Percentiles rank a stretch among this genome's conserved stretches.
phyloP scores from a whole-genome alignment of 2,113 vertebrate species.

The Brienomyrus brachyistius region DNA sequence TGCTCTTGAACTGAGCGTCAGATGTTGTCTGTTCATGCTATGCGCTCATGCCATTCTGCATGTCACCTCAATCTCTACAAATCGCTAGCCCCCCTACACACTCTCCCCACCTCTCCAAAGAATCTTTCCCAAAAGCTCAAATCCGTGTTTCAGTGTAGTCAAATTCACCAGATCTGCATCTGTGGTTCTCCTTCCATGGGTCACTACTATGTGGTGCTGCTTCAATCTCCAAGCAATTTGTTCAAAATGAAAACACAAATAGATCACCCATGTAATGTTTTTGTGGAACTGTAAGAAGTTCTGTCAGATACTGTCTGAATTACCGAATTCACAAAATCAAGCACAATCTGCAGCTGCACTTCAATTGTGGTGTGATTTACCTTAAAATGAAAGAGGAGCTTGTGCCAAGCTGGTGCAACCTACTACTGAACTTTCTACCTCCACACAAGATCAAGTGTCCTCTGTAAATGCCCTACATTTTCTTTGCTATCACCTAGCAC shows the following conservation, averaged over 20 bases:
- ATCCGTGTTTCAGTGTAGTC: background rate
- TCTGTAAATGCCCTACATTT: background rate
- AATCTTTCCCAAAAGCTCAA: background rate
- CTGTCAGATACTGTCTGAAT: background rate
- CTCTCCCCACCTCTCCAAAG: background rate
- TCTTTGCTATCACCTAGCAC: background rate
- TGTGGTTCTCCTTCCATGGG: background rate
- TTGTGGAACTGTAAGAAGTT: background rate
- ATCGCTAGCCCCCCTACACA: background rate
- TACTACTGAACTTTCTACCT: background rate
- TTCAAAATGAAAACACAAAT: background rate
- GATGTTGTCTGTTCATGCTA: background rate
- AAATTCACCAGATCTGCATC: background rate
- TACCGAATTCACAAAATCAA: background rate
- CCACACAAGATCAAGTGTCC: background rate
- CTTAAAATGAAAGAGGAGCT: background rate
- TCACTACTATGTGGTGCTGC: background rate
- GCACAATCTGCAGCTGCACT: background rate
- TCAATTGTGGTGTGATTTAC: background rate
- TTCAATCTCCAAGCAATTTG: background rate
- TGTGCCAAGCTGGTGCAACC: too few relatives aligned
- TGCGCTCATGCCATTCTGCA: background rate
- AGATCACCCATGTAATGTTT: background rate
- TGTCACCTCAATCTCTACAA: background rate
- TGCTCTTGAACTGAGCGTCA: background rate